Conservation (phyloP, 2,888 invertebrate species). For the Cabera pusaria region DNA sequence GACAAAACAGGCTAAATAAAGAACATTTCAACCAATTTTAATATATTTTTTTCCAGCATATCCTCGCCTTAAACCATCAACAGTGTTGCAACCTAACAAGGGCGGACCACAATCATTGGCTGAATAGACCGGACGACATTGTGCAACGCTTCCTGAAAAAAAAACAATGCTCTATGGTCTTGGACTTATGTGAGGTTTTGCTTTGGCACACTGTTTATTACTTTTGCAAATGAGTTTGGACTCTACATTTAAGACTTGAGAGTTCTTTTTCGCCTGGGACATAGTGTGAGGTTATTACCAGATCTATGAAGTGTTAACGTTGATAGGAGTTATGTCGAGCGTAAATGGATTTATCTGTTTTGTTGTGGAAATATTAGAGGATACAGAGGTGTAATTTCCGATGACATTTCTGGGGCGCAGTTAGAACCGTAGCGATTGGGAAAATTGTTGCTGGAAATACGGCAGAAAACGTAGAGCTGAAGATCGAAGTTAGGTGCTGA, state of each 20-base stretch:
- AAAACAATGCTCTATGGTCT: not conserved
- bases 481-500: no score
- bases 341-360: conserved; percentile 25
- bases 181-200: conserved; percentile 1
- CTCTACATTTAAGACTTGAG: no score
- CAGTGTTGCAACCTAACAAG: conserved; percentile 8
- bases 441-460: no score
- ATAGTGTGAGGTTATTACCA: no score
- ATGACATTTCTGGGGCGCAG: conserved; percentile 11
- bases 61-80: no score
- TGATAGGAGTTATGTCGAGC: conserved; percentile 16
- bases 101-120: conserved; percentile 25
- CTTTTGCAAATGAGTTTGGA: conserved; percentile 1
- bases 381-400: conserved; percentile 2
- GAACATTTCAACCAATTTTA: no score
- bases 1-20: no score
- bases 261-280: no score
- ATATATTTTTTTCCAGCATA: no score
- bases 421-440: not conserved
- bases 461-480: no score
- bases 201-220: not conserved
- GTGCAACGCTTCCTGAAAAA: conserved; percentile 16
- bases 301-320: conserved; percentile 26
- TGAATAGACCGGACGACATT: conserved; percentile 22
- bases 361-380: conserved; percentile 14